These are phyloP conservation scores for Anastrepha obliqua DNA, from an alignment of 1,140 invertebrate genomes.

Conservation along the genomic window DNA sequence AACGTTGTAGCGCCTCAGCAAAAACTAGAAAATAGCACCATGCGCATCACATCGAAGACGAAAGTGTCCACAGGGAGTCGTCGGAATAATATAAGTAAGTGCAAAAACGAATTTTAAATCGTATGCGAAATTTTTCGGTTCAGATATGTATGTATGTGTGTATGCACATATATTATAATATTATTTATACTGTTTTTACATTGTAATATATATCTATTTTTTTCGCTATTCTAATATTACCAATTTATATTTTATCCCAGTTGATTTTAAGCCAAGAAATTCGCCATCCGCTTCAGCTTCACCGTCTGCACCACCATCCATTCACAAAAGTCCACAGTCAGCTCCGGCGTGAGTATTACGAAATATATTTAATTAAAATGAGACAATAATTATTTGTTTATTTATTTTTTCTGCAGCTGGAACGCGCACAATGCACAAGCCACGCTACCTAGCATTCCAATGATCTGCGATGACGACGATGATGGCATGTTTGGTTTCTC, in stretches of 20 bases:
- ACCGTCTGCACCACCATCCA: constrained; percentile 61
- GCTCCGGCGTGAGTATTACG: constrained; percentile 69
- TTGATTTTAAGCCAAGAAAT: constrained; percentile 72
- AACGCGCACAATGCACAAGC: constrained; percentile 77
- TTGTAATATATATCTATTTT: not conserved
- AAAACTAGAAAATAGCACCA: constrained; percentile 71
- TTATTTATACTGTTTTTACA: not conserved
- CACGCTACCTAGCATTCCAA: constrained; percentile 83
- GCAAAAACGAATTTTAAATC: too few relatives aligned
- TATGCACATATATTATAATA: not conserved
- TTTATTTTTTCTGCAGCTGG: constrained; percentile 75
- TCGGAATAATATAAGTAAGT: constrained; percentile 71
- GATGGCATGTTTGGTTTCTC: constrained; percentile 66
- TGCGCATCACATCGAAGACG: constrained; percentile 70
- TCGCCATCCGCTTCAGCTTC: constrained; percentile 72
- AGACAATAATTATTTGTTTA: constrained; percentile 1
- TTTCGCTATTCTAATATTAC: not conserved
- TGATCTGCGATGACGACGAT: constrained; percentile 85
- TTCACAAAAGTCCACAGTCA: constrained; percentile 72
- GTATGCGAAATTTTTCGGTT: too few relatives aligned
- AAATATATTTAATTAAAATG: not conserved
- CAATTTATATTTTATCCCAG: constrained; percentile 53
- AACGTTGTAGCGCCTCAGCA: constrained; percentile 62
- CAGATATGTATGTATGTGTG: too few relatives aligned
- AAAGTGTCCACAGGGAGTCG: constrained; percentile 74